Conservation (phyloP, 2,888 invertebrate species). For the Dicycla oo region DNA sequence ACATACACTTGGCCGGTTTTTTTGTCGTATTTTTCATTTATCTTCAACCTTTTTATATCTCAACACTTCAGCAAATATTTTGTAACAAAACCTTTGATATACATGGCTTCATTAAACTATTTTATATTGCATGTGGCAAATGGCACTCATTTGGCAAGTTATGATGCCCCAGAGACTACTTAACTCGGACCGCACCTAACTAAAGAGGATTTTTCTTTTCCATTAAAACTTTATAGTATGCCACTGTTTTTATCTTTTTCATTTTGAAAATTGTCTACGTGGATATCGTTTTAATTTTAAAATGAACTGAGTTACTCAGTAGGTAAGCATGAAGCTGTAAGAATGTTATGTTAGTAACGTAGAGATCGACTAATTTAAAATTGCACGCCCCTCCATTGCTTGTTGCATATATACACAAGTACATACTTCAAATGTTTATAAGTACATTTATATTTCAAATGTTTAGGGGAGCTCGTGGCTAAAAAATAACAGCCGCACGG, state of each 20-base stretch:
- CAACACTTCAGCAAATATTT: neutral
- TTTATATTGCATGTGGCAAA: constrained; percentile 45
- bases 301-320: neutral
- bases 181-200: constrained; percentile 51
- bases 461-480: too few relatives aligned
- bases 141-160: constrained; percentile 57
- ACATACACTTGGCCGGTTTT: too few relatives aligned
- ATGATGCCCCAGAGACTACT: constrained; percentile 66
- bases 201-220: constrained; percentile 52
- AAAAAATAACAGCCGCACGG: too few relatives aligned
- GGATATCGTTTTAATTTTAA: neutral
- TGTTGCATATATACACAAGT: neutral
- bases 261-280: constrained; percentile 10
- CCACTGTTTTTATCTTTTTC: constrained; percentile 12
- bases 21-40: neutral
- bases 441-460: too few relatives aligned
- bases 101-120: constrained; percentile 40
- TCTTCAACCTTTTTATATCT: neutral
- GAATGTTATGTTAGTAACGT: neutral
- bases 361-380: neutral
- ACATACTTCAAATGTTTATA: too few relatives aligned
- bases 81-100: constrained; percentile 9
- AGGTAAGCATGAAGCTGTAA: neutral
- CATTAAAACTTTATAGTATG: constrained; percentile 55
- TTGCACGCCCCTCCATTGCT: too few relatives aligned